Evolutionary conservation across 2,113 vertebrate genomes (phyloP), one percentile per base, ranked within the genome.

Genomic region (Rutilus rutilus): DNA sequence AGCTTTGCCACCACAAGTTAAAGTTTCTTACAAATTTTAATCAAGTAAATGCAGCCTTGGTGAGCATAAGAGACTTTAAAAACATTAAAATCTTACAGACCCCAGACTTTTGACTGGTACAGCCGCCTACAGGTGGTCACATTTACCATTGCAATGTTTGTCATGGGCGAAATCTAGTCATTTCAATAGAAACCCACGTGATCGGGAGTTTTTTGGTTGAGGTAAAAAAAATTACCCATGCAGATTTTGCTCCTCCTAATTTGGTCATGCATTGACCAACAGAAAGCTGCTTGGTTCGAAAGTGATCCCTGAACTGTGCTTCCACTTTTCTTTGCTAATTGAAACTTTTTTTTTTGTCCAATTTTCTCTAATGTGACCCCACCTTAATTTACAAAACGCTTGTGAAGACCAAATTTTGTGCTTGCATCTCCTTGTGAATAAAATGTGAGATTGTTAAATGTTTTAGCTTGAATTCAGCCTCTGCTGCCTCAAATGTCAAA

Each of bases 381-480:
- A 4, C 17, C 15, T 17, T 33, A 15, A 62, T 6, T 36, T 36
- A 10, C 36, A n/a, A 71, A 21, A 45, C 7, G 1, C 25, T 39
- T 23, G 52, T 30, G 12, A 7, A 39, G 19, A 59, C 19, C 30
- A 59, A 1, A 78, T 78, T 14, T 39, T 78, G 19, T n/a, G 2
- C 27, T 57, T 57, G 14, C 27, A 54, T 10, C 19, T 5, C 36
- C 42, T 19, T 42, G 45, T 54, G n/a, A n/a, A 30, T 23, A 36
- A 71, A 73, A 5, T 76, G 17, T 33, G 50, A 78, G 39, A 54
- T 36, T 78, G 17, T 78, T 17, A 57, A 33, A 78, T 78, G 2
- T 57, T 27, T 60, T n/a, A 12, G 77, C 33, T 57, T 45, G 59
- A 25, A 19, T 80, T 80, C 33, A 80, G n/a, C 59, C 59, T 42